Evolutionary conservation across 2,797 vertebrate species (phyloP).

Genomic region (Mionectes olivaceus): DNA sequence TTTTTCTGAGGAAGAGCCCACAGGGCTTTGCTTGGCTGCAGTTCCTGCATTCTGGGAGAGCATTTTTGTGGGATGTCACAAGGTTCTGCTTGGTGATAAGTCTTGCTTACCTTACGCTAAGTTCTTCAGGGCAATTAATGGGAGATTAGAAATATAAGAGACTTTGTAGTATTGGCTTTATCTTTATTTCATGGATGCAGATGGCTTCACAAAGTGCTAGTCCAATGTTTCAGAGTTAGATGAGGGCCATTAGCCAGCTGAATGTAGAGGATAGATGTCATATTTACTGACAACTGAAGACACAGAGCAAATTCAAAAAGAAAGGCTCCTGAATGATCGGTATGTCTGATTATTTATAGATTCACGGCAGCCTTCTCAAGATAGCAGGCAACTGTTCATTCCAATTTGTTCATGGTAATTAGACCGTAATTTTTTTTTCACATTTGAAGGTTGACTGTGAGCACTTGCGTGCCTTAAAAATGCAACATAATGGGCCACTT

Average conservation of each 20-base stretch:
- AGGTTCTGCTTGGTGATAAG: background rate
- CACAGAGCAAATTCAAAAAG: background rate
- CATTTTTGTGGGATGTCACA: background rate
- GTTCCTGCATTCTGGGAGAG: background rate
- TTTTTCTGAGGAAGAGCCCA: background rate
- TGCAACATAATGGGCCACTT: background rate
- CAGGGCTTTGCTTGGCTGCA: background rate
- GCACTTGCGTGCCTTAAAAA: background rate
- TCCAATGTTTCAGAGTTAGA: conserved; percentile 14
- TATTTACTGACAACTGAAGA: background rate
- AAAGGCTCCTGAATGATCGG: background rate
- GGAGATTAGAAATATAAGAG: background rate
- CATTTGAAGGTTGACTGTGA: background rate
- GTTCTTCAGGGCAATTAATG: background rate
- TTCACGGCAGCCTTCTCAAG: background rate
- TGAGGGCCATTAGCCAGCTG: background rate
- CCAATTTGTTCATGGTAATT: background rate
- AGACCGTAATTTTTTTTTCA: background rate
- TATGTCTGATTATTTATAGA: background rate
- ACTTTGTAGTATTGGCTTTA: background rate
- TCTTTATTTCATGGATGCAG: background rate
- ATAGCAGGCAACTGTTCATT: background rate
- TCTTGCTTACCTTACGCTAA: background rate
- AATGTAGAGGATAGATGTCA: background rate
- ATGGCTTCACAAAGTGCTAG: background rate